Evolutionary conservation across 2,888 invertebrate genomes (phyloP).

Genomic region (Noctua janthina): DNA sequence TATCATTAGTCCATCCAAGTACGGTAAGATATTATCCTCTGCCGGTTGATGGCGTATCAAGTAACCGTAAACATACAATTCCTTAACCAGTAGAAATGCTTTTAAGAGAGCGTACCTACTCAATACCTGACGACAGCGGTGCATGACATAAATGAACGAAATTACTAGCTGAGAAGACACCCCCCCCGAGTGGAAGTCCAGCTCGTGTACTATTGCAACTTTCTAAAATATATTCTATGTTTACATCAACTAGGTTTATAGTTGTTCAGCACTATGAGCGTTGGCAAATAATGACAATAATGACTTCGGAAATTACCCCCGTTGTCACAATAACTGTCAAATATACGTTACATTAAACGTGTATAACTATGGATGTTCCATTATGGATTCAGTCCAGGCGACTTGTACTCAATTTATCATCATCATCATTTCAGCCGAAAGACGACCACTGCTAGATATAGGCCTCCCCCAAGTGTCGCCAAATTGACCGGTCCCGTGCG

Average conservation of each 20-base stretch:
- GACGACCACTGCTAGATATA: too few relatives aligned
- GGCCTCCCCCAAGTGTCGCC: too few relatives aligned
- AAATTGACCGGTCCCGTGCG: too few relatives aligned
- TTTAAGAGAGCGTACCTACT: background rate
- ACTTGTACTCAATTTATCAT: too few relatives aligned
- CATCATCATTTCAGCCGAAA: too few relatives aligned
- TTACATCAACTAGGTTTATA: background rate
- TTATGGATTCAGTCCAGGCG: background rate
- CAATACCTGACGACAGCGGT: background rate
- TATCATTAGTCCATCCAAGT: background rate
- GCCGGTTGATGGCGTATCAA: background rate
- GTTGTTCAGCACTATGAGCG: background rate
- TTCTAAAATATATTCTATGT: constrained; percentile 3
- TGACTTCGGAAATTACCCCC: background rate
- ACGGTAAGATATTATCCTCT: background rate
- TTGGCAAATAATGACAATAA: background rate
- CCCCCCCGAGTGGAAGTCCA: background rate
- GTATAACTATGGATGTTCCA: background rate
- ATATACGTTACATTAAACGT: constrained; percentile 1
- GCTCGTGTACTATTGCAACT: background rate
- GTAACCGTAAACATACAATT: background rate
- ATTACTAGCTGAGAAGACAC: background rate
- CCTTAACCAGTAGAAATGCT: background rate
- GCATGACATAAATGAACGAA: background rate
- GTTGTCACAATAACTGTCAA: background rate